A percentile compares a stretch with the other conserved stretches of the same genome.
phyloP scores from a whole-genome alignment of 2,888 invertebrate genomes.

The Sarcophaga variegata region DNA sequence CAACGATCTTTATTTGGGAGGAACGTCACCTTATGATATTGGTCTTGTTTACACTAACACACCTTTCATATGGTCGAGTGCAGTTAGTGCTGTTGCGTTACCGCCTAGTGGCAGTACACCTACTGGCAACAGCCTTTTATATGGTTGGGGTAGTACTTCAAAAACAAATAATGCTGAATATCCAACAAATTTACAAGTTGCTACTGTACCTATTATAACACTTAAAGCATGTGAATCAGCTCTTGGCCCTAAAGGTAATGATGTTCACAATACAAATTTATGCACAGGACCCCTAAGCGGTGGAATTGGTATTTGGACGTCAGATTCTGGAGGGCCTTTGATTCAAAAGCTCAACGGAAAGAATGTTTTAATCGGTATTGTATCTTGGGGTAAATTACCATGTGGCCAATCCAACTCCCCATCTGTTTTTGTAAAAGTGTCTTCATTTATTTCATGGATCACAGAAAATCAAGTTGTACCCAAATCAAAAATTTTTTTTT shows the following conservation, averaged over 20 bases:
- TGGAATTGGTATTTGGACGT: slow-evolving; percentile 77
- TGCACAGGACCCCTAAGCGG: slow-evolving; percentile 79
- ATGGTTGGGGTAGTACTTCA: slow-evolving; percentile 80
- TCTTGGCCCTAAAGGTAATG: slow-evolving; percentile 73
- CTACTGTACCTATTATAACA: slow-evolving; percentile 76
- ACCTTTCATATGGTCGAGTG: slow-evolving; percentile 75
- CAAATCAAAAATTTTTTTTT: background rate
- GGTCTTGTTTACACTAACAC: slow-evolving; percentile 77
- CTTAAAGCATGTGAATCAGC: slow-evolving; percentile 72
- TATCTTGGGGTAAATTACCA: slow-evolving; percentile 82
- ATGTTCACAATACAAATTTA: slow-evolving; percentile 77
- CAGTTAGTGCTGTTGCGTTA: slow-evolving; percentile 75
- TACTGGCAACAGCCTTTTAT: slow-evolving; percentile 76
- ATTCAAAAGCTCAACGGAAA: slow-evolving; percentile 70
- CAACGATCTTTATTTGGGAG: slow-evolving; percentile 78
- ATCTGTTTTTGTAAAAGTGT: slow-evolving; percentile 82
- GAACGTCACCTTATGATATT: slow-evolving; percentile 78
- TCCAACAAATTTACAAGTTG: slow-evolving; percentile 75
- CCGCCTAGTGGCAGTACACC: slow-evolving; percentile 72
- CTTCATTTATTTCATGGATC: slow-evolving; percentile 81
- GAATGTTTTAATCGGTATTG: slow-evolving; percentile 81
- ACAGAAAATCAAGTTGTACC: slow-evolving; percentile 71
- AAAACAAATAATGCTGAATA: slow-evolving; percentile 69
- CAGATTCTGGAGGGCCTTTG: slow-evolving; percentile 80
- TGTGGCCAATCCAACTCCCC: slow-evolving; percentile 81